Base-by-base conservation (phyloP, 2,113 vertebrate species). In the Pyrgilauda ruficollis region DNA sequence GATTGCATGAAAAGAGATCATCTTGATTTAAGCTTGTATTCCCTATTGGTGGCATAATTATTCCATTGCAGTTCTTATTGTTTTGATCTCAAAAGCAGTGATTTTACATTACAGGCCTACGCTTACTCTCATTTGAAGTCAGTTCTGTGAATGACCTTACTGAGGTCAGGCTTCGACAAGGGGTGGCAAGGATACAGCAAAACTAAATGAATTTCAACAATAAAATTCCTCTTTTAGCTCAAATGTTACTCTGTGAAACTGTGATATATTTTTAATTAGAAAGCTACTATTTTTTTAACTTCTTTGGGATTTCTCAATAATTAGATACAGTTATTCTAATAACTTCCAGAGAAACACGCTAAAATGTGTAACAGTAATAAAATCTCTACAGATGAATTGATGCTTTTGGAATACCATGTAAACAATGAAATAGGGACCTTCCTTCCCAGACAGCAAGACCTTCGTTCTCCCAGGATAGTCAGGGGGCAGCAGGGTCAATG, bases 1-100 rank as follows among this genome's bases (percentile, higher is more conserved):
- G 28, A 52, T 37, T 56, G 39, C 59, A 67, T 39, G 46, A 91
- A 83, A 93, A 80, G 16, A 69, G 15, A 77, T 55, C 7, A 59
- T 76, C 22, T 39, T 76, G 89, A 82, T 72, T 82, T 91, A 80
- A 91, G 20, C 13, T 18, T 74, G 24, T 75, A 84, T 89, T 92
- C 75, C 63, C 26, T 66, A 53, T 28, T n/a, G 33, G 43, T 74
- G 35, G n/a, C 20, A 80, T 78, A 90, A 90, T 75, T 91, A 92
- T 84, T 93, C 58, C 72, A 92, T 18, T 74, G 55, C 66, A 73
- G 22, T 84, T 92, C 69, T 44, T 80, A 82, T 33, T 3, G 2
- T 89, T 96, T 93, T 89, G 59, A 88, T 89, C n/a, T 92, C 61
- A 97, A 93, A 93, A 91, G 56, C 23, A 87, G 77, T 10, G 13